These are phyloP conservation scores for Suricata suricatta DNA, from an alignment of 2,113 vertebrate species.

Conservation along the genomic window DNA sequence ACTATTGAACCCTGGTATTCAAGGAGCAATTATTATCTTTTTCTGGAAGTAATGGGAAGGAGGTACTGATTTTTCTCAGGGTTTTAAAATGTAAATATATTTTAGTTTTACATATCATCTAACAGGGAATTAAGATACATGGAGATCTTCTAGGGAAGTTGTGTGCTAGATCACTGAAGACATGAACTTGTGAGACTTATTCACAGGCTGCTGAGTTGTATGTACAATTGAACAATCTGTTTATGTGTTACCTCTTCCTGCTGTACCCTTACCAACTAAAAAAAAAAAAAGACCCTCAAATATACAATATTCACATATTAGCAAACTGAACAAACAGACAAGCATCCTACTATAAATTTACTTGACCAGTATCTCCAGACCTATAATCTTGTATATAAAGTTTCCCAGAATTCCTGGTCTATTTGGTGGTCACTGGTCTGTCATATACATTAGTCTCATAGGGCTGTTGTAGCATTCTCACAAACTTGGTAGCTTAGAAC, in stretches of 20 bases:
- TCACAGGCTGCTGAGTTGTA: neutral
- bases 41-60: too few relatives aligned
- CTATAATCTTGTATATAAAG: neutral
- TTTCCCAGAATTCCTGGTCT: neutral
- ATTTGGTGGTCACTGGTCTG: neutral
- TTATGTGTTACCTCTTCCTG: neutral
- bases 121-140: neutral
- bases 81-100: neutral
- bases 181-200: neutral
- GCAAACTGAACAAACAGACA: neutral
- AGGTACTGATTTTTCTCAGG: neutral
- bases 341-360: neutral
- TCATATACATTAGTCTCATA: neutral
- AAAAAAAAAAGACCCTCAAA: neutral
- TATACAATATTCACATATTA: neutral
- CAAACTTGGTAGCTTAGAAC: neutral
- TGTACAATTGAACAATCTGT: neutral
- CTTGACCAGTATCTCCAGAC: neutral
- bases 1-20: neutral
- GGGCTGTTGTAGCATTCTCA: neutral
- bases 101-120: neutral
- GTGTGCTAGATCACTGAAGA: neutral
- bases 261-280: neutral
- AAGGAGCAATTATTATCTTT: neutral
- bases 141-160: neutral